Evolutionary conservation across 1,140 invertebrate genomes (phyloP).

Genomic region (Formica selysi): DNA sequence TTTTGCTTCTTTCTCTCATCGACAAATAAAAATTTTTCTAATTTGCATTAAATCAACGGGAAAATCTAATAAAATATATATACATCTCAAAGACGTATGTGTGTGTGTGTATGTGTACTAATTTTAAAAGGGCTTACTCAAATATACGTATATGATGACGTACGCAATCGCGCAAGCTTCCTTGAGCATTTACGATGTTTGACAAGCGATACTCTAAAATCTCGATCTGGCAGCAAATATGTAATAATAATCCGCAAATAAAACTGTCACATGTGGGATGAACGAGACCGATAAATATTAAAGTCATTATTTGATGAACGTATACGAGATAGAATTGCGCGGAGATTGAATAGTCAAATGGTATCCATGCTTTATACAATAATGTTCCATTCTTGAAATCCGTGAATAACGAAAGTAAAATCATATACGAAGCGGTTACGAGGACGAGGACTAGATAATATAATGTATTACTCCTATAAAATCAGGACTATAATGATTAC

Average conservation of each 20-base stretch:
- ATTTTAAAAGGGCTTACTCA: conserved; percentile 6
- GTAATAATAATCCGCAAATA: conserved; percentile 65
- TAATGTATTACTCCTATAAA: conserved; percentile 56
- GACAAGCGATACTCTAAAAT: conserved; percentile 46
- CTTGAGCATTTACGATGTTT: conserved; percentile 16
- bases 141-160: conserved; percentile 44
- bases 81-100: background rate
- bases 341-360: conserved; percentile 30
- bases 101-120: background rate
- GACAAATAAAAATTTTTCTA: background rate
- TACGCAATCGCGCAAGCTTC: conserved; percentile 16
- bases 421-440: conserved; percentile 27
- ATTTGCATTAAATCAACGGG: background rate
- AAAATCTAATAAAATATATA: background rate
- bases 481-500: background rate
- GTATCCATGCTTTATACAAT: conserved; percentile 55
- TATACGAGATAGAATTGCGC: conserved; percentile 28
- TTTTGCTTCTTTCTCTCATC: background rate
- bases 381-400: background rate
- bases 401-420: background rate
- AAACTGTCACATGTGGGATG: conserved; percentile 61
- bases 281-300: conserved; percentile 5
- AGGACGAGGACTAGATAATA: conserved; percentile 51
- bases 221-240: conserved; percentile 63
- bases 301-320: conserved; percentile 37